These are phyloP conservation scores for Sinhomidia bicolor DNA, from an alignment of 2,888 invertebrate species.

Conservation along the genomic window DNA sequence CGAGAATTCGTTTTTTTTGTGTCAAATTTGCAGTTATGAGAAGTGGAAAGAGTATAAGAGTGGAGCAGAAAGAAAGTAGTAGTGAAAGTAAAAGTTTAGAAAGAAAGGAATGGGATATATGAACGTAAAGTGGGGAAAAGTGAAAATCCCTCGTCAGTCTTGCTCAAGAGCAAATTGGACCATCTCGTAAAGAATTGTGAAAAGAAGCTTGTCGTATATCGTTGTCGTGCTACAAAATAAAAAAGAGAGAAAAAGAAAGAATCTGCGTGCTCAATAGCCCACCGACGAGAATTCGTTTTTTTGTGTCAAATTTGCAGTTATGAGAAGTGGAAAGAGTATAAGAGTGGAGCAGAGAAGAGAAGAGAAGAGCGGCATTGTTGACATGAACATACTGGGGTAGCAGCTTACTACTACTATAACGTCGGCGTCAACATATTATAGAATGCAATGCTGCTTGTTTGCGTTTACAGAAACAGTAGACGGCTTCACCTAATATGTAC, in stretches of 20 bases:
- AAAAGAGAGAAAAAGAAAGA: not conserved
- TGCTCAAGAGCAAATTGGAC: constrained; percentile 33
- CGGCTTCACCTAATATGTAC: no score
- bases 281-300: not conserved
- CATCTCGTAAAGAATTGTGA: not conserved
- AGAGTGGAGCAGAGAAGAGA: no score
- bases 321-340: not conserved
- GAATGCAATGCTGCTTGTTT: no score
- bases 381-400: no score
- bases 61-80: not conserved
- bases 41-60: not conserved
- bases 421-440: no score
- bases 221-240: not conserved
- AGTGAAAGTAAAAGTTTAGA: constrained; percentile 14
- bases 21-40: not conserved
- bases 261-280: not conserved
- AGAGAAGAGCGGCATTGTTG: no score
- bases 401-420: no score
- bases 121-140: not conserved
- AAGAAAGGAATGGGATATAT: not conserved
- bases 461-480: no score
- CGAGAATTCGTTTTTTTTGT: not conserved
- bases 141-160: constrained; percentile 18
- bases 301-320: constrained; percentile 4
- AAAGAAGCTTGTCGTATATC: no score